Evolutionary conservation across 2,888 invertebrate species (phyloP), one percentile per base, ranked within the genome.

Genomic region (Ligdia adustata): DNA sequence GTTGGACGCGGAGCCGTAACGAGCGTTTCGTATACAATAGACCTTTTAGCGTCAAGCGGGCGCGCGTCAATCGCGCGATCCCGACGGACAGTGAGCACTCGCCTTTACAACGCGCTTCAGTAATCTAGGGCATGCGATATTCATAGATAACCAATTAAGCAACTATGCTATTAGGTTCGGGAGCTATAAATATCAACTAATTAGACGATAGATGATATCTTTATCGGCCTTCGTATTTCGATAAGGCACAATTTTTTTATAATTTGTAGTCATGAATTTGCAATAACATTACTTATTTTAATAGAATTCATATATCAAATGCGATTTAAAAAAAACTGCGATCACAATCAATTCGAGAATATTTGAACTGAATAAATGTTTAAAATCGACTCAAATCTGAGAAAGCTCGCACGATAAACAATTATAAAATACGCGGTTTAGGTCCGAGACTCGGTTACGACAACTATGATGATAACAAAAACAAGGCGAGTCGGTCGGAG

Each of bases 1-100:
- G 88, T 88, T 72, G 76, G 78, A 68, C 69, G 65, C 65, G 71
- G 69, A 68, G 73, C 70, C 69, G 75, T 89, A 88, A 89, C 87
- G 88, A 89, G 87, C 81, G 68, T 77, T 79, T 79, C 80, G 89
- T 86, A 89, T 90, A 90, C 90, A 90, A 90, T 90, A 87, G 89
- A 86, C 88, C 90, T 89, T 88, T 90, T 90, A 90, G 82, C 83
- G 90, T 90, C 90, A 88, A 75, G 77, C 75, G 81, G 77, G 75
- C 72, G 75, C 68, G 74, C 80, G 90, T 90, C 90, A 90, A 88
- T 90, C 90, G 75, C 72, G 72, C 72, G 65, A 60, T 52, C 46
- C 46, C 44, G 56, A 55, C 57, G 52, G 48, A 16, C 55, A 67
- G 77, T 82, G 79, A 66, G 72, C 65, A 67, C 64, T 60, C 55